Evolutionary conservation across 2,113 vertebrate species (phyloP).

Genomic region (Atractosteus spatula): DNA sequence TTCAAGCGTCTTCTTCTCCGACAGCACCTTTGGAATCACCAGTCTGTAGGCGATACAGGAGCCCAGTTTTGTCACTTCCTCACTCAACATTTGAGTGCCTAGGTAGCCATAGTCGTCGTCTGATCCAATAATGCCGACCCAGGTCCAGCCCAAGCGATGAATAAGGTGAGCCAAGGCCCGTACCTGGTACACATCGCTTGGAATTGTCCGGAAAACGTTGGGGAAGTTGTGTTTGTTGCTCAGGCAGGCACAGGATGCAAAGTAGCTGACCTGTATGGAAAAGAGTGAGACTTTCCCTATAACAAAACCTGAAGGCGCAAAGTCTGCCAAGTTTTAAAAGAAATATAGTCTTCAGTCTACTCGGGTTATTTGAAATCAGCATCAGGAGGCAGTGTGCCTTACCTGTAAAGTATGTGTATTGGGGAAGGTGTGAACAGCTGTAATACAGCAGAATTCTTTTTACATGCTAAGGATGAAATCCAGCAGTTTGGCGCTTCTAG

Average conservation of each 20-base stretch:
- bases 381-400: no score
- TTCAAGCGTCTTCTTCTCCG: slow-evolving; percentile 27
- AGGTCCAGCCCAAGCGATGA: slow-evolving; percentile 51
- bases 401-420: no score
- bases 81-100: slow-evolving; percentile 41
- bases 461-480: no score
- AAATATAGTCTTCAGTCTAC: no score
- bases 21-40: slow-evolving; percentile 36
- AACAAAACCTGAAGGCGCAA: no score
- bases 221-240: slow-evolving; percentile 47
- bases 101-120: slow-evolving; percentile 44
- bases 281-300: neutral
- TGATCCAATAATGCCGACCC: slow-evolving; percentile 49
- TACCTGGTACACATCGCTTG: slow-evolving; percentile 50
- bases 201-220: slow-evolving; percentile 53
- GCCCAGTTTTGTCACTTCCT: slow-evolving; percentile 34
- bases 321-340: no score
- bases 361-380: no score
- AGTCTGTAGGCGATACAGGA: slow-evolving; percentile 44
- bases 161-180: slow-evolving; percentile 44
- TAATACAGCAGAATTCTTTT: no score
- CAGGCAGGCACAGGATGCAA: slow-evolving; percentile 53
- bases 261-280: slow-evolving; percentile 48
- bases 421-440: no score
- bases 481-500: no score